A percentile compares a stretch with the other conserved stretches of the same genome.
Conservation (phyloP, 2,888 invertebrate species). For the Drosophila affinis region DNA sequence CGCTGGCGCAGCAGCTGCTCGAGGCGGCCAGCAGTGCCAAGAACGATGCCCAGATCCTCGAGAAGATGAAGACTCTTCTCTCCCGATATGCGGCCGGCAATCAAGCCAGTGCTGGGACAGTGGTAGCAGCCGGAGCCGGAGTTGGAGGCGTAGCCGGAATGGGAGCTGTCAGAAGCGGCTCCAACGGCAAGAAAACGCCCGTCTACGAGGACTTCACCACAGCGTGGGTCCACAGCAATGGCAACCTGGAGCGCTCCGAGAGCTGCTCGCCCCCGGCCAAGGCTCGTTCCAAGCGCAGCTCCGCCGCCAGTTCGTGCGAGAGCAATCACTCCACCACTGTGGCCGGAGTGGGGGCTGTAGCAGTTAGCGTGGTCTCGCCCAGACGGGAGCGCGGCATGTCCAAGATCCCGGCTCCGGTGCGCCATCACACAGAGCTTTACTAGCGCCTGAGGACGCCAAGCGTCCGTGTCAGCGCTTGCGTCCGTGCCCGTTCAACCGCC, state of each 20-base stretch:
- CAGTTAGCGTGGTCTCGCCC: slow-evolving; percentile 73
- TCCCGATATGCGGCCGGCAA: slow-evolving; percentile 85
- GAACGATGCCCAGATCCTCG: slow-evolving; percentile 89
- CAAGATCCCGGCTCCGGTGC: slow-evolving; percentile 83
- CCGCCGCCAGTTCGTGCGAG: slow-evolving; percentile 82
- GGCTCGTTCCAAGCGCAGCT: slow-evolving; percentile 81
- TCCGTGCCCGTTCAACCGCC: slow-evolving; percentile 38
- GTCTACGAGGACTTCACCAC: slow-evolving; percentile 88
- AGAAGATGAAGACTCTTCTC: slow-evolving; percentile 90
- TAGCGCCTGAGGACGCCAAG: slow-evolving; percentile 71
- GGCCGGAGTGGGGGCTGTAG: slow-evolving; percentile 21
- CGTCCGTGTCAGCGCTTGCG: slow-evolving; percentile 46
- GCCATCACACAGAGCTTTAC: slow-evolving; percentile 83
- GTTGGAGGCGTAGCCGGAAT: slow-evolving; percentile 16
- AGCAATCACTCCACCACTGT: slow-evolving; percentile 80
- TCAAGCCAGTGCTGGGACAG: slow-evolving; percentile 41
- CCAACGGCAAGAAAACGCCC: slow-evolving; percentile 80
- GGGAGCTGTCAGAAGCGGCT: not conserved
- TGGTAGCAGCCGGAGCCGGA: slow-evolving; percentile 18
- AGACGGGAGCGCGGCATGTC: slow-evolving; percentile 82
- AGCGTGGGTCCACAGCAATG: slow-evolving; percentile 90
- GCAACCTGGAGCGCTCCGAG: slow-evolving; percentile 86
- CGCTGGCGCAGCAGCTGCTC: slow-evolving; percentile 89
- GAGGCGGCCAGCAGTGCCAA: slow-evolving; percentile 89
- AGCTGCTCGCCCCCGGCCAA: slow-evolving; percentile 84